A percentile compares a stretch with the other conserved stretches of the same genome.
These are phyloP conservation scores for Gymnothorax javanicus DNA, from an alignment of 2,797 vertebrate species.

Conservation along the genomic window DNA sequence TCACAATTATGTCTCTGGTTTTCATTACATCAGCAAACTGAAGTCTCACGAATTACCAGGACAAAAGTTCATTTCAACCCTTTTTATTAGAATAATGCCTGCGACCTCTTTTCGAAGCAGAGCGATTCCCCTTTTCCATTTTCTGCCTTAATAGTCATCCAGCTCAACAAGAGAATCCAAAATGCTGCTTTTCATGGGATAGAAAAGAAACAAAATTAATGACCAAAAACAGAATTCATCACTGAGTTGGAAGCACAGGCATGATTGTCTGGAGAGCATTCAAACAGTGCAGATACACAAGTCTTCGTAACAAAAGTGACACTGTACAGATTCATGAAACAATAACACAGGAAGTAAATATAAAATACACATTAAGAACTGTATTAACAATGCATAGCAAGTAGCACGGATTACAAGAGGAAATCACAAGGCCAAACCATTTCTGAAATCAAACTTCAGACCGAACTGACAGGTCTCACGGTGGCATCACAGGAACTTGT, in stretches of 20 bases:
- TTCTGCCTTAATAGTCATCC: background rate
- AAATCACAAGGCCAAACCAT: background rate
- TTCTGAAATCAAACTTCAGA: constrained; percentile 21
- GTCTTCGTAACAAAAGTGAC: constrained; percentile 19
- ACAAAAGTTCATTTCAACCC: background rate
- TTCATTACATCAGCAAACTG: background rate
- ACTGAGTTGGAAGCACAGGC: background rate
- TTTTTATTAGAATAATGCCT: constrained; percentile 29
- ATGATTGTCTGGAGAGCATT: constrained; percentile 27
- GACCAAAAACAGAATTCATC: background rate
- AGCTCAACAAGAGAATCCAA: constrained; percentile 9
- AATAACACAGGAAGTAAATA: background rate
- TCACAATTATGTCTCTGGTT: background rate
- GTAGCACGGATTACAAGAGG: background rate
- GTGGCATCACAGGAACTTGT: background rate
- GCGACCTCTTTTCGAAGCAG: constrained; percentile 11
- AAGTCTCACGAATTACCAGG: background rate
- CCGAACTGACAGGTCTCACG: background rate
- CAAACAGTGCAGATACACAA: constrained; percentile 28
- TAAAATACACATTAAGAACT: constrained; percentile 17
- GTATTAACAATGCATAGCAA: constrained; percentile 16
- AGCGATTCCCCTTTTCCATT: background rate
- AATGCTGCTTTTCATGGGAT: background rate
- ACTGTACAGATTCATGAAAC: constrained; percentile 20
- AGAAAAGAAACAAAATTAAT: background rate